These are phyloP conservation scores for Vespertilio murinus DNA, from an alignment of 2,797 vertebrate genomes.

Conservation along the genomic window DNA sequence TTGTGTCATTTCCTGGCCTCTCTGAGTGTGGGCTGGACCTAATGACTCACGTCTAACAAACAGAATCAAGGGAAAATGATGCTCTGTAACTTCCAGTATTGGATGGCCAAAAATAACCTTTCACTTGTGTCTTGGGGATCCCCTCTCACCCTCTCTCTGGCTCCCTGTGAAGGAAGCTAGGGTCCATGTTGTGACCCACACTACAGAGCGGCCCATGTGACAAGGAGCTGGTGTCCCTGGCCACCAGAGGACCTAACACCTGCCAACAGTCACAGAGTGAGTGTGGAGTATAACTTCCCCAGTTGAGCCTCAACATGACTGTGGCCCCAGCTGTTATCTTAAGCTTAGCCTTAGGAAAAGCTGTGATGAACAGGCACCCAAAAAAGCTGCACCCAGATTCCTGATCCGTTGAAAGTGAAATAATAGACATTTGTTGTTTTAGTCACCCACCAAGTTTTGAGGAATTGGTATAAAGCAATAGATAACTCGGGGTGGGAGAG, in stretches of 20 bases:
- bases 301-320: not conserved
- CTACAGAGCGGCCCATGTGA: not conserved
- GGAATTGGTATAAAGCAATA: not conserved
- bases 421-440: not conserved
- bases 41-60: not conserved
- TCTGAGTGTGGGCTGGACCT: not conserved
- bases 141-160: not conserved
- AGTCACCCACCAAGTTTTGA: not conserved
- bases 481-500: not conserved
- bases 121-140: not conserved
- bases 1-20: not conserved
- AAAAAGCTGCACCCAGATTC: not conserved
- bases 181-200: not conserved
- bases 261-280: not conserved
- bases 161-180: not conserved
- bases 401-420: not conserved
- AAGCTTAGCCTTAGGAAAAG: not conserved
- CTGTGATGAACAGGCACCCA: not conserved
- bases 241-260: not conserved
- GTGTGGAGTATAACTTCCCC: too few species aligned
- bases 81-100: not conserved
- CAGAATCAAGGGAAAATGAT: not conserved
- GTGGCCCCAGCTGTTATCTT: not conserved
- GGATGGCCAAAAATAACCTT: not conserved
- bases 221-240: not conserved